A percentile compares a stretch with the other conserved stretches of the same genome.
phyloP scores from a whole-genome alignment of 2,888 invertebrate species.

The Cotesia congregata region DNA sequence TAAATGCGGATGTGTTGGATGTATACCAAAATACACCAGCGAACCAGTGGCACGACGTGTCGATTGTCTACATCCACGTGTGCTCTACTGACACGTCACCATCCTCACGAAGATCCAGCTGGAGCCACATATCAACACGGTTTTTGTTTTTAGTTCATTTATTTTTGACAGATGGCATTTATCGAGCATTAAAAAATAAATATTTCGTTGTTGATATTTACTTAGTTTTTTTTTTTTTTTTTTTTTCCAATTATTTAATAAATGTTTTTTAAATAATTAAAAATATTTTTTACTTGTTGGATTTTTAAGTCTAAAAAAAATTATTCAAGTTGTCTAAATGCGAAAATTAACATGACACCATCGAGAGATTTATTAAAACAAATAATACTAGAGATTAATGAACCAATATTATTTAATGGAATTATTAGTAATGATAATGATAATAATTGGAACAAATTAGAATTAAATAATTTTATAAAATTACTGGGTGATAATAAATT shows the following conservation, averaged over 20 bases:
- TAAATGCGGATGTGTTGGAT: background rate
- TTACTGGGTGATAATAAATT: constrained; percentile 73
- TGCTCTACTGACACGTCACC: constrained; percentile 59
- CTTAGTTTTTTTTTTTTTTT: no score
- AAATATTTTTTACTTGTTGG: no score
- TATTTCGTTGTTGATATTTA: constrained; percentile 20
- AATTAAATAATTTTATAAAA: constrained; percentile 74
- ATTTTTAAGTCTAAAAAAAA: no score
- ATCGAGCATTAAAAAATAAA: background rate
- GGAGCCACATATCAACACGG: background rate
- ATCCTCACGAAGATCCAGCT: background rate
- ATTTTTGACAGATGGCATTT: constrained; percentile 18
- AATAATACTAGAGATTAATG: constrained; percentile 55
- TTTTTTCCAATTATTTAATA: no score
- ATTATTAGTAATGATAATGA: constrained; percentile 64
- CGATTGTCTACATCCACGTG: constrained; percentile 57
- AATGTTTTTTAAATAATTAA: no score
- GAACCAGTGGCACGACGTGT: constrained; percentile 55
- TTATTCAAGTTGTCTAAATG: no score
- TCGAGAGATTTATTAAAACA: constrained; percentile 49
- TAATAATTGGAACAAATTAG: constrained; percentile 75
- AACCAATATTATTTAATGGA: constrained; percentile 74
- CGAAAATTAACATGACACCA: constrained; percentile 32
- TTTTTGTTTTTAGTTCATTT: background rate
- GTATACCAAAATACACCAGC: constrained; percentile 23